Base-by-base conservation (phyloP, 2,797 vertebrate genomes). In the Melopsittacus undulatus region DNA sequence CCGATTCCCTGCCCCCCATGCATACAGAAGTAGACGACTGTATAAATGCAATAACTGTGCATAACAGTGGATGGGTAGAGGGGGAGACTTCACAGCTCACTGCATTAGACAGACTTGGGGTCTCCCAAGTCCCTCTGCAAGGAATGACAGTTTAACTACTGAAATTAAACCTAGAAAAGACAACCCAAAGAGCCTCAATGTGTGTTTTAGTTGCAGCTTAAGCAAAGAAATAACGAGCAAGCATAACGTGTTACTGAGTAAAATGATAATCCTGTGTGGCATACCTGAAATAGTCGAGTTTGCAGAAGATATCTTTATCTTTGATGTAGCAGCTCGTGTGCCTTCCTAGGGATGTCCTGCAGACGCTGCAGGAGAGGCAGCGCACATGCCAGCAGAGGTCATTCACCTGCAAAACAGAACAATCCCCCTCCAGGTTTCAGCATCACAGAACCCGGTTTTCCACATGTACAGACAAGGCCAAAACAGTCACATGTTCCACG, bases 231-330 rank as follows among this genome's bases (percentile, higher is more conserved):
- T 19, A 51, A 68, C 19, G 54, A 57, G 18, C 29, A 69, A 48
- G 14, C 2, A 6, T 56, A 30, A 61, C 4, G 1, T 7, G 16
- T 38, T 77, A 49, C 51, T n/a, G 42, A 69, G 9, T 36, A 36
- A 67, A 66, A 30, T 21, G 0, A 7, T 21, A 61, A 43, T 83
- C 19, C 51, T 68, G 49, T 29, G n/a, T 4, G 5, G 43, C 34
- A 29, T 98, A 99, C 99, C 99, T 98, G 97, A 99, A 99, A 97
- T 99, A 99, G 98, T 99, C 99, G 62, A 99, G 98, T 97, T 99
- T 99, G 97, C 99, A 99, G 98, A 99, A 99, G 94, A 99, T 98
- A 94, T 99, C 99, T 96, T 99, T 99, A 48, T 99, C 99, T 98
- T 99, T 99, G 96, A 99, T 99, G 92, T 99, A 99, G 87, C 99